A percentile compares a stretch with the other conserved stretches of the same genome.
Evolutionary conservation across 2,888 invertebrate species (phyloP).

Genomic region (Apoda limacodes): DNA sequence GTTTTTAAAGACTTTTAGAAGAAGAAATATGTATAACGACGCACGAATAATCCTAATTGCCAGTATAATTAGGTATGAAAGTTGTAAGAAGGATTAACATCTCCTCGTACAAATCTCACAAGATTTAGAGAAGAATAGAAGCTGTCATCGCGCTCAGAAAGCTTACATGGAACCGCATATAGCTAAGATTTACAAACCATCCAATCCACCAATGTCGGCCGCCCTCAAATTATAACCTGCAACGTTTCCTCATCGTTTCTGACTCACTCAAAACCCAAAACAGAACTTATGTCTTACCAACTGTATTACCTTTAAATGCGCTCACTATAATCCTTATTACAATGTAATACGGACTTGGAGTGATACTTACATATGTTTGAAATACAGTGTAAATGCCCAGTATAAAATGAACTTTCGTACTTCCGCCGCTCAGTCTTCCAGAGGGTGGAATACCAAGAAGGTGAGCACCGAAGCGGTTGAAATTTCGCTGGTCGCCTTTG

Average conservation of each 20-base stretch:
- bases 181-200: no score
- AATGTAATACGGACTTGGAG: slow-evolving; percentile 9
- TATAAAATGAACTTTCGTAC: slow-evolving; percentile 28
- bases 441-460: slow-evolving; percentile 24
- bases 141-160: no score
- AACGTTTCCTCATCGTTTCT: slow-evolving; percentile 64
- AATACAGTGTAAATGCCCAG: slow-evolving; percentile 30
- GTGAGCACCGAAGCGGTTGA: slow-evolving; percentile 30
- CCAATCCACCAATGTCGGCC: slow-evolving; percentile 60
- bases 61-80: no score
- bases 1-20: no score
- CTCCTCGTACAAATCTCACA: no score
- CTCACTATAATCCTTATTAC: slow-evolving; percentile 21
- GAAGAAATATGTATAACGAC: no score
- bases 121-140: no score
- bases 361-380: no score
- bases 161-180: no score
- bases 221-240: slow-evolving; percentile 62
- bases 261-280: slow-evolving; percentile 62
- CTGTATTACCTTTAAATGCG: slow-evolving; percentile 16
- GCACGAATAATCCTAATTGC: no score
- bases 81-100: no score
- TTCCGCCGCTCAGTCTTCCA: slow-evolving; percentile 25
- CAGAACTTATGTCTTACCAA: slow-evolving; percentile 60
- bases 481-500: slow-evolving; percentile 36